Percentiles rank a stretch among this genome's conserved stretches.
Conservation (phyloP, 2,888 invertebrate species). For the Ethmia dodecea region DNA sequence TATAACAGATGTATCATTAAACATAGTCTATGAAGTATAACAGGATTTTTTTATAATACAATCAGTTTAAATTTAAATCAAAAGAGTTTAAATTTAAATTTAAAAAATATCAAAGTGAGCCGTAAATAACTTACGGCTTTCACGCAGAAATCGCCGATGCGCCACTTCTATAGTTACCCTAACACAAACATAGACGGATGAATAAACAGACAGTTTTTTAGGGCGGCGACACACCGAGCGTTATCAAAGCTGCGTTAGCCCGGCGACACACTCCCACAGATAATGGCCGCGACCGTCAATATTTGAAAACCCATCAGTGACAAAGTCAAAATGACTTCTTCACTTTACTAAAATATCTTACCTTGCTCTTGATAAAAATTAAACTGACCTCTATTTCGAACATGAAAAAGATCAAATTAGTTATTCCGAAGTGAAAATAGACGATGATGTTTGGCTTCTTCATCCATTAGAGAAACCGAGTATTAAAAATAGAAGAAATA, state of each 20-base stretch:
- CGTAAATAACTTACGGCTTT: no score
- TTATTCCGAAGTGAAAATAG: conserved; percentile 8
- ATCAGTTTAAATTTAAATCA: no score
- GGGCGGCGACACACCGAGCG: conserved; percentile 45
- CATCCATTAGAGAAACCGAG: conserved; percentile 53
- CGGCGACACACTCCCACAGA: conserved; percentile 55
- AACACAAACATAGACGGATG: conserved; percentile 51
- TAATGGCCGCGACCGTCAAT: conserved; percentile 67
- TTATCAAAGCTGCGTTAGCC: conserved; percentile 51
- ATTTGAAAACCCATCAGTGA: conserved; percentile 72
- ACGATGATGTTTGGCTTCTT: conserved; percentile 34
- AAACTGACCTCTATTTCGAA: conserved; percentile 23
- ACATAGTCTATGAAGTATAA: no score
- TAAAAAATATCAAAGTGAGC: no score
- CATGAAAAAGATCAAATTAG: conserved; percentile 25
- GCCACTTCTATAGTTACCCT: no score
- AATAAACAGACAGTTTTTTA: conserved; percentile 53
- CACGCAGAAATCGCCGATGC: no score
- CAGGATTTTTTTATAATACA: no score
- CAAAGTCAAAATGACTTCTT: conserved; percentile 63
- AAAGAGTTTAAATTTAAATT: no score
- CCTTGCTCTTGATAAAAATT: conserved; percentile 7
- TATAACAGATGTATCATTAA: no score
- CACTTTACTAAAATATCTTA: conserved; percentile 51
- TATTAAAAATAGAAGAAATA: conserved; percentile 51